Percentiles rank a stretch among this genome's conserved stretches.
phyloP scores from a whole-genome alignment of 2,888 invertebrate genomes.

The Acleris laterana region DNA sequence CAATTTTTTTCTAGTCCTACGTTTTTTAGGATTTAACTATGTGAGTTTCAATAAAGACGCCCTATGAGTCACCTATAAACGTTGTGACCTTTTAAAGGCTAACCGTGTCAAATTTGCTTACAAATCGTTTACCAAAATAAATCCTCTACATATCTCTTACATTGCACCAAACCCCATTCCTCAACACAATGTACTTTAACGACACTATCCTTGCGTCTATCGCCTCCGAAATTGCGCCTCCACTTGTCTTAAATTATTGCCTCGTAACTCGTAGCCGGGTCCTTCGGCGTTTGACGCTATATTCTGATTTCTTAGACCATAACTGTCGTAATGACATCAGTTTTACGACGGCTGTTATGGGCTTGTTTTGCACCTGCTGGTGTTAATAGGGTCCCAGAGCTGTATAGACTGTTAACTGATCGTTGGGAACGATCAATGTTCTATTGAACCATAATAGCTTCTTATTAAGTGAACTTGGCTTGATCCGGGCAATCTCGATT shows the following conservation, averaged over 20 bases:
- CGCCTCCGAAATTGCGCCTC: conserved; percentile 46
- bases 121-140: no score
- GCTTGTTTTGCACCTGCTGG: conserved; percentile 16
- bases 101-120: no score
- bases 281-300: conserved; percentile 36
- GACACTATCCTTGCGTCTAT: conserved; percentile 45
- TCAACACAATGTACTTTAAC: conserved; percentile 50
- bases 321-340: conserved; percentile 13
- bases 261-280: conserved; percentile 47
- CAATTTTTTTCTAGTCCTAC: no score
- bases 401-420: background rate
- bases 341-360: conserved; percentile 21
- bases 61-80: no score
- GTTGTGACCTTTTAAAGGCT: no score
- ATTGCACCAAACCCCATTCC: conserved; percentile 43
- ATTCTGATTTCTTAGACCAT: conserved; percentile 32
- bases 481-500: no score
- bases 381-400: background rate
- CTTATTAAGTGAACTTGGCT: no score
- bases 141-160: background rate
- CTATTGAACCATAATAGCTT: background rate
- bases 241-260: conserved; percentile 51
- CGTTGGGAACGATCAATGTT: background rate
- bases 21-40: no score
- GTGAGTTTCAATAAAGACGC: no score